Percentiles rank a stretch among this genome's conserved stretches.
These are phyloP conservation scores for Agriopis marginaria DNA, from an alignment of 2,888 invertebrate genomes.

Conservation along the genomic window DNA sequence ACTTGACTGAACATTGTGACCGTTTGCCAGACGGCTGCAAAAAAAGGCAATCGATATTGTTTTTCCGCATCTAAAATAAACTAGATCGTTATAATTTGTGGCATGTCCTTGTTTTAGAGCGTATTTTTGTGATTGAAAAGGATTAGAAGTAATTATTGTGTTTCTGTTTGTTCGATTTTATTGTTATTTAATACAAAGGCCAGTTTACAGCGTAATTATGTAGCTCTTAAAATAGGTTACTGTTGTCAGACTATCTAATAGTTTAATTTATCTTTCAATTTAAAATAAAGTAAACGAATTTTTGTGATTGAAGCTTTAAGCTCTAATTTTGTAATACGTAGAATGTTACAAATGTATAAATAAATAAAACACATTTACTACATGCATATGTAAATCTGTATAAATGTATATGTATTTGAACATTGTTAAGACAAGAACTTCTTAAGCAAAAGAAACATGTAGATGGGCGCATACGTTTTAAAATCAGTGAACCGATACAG, in stretches of 20 bases:
- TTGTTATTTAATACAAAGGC: background rate
- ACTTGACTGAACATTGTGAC: conserved; percentile 18
- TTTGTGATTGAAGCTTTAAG: background rate
- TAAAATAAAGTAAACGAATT: background rate
- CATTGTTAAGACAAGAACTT: background rate
- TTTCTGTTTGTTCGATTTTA: background rate
- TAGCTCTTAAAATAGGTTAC: background rate
- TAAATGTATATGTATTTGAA: too few species aligned
- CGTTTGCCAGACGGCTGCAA: conserved; percentile 23
- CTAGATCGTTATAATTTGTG: conserved; percentile 46
- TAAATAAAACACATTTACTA: too few species aligned
- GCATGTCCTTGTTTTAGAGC: conserved; percentile 51
- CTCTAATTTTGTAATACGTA: too few species aligned
- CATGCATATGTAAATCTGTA: too few species aligned
- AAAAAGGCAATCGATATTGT: conserved; percentile 48
- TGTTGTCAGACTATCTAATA: background rate
- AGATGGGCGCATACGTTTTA: conserved; percentile 3
- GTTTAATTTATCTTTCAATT: background rate
- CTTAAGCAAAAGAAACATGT: background rate
- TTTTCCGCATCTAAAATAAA: conserved; percentile 53
- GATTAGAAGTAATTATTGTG: conserved; percentile 8
- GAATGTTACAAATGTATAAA: too few species aligned
- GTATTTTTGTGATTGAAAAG: conserved; percentile 30
- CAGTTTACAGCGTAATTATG: background rate
- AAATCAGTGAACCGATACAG: conserved; percentile 19